phyloP scores from a whole-genome alignment of 1,140 invertebrate species.

The Camponotus vicinus region DNA sequence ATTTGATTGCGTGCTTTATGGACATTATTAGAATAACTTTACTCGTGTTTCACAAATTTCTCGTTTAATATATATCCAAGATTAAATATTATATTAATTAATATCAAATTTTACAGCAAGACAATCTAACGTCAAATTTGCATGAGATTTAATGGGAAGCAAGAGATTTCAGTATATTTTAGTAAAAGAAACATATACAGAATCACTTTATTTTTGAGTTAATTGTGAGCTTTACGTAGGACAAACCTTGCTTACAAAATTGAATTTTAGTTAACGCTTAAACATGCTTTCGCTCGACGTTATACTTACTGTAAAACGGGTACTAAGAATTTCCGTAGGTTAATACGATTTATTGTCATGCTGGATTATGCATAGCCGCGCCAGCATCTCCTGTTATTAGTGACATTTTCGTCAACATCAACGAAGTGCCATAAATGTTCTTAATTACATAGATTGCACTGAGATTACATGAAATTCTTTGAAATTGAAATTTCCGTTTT shows the following conservation, averaged over 20 bases:
- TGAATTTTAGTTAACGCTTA: constrained; percentile 23
- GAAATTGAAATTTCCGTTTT: neutral
- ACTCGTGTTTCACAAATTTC: neutral
- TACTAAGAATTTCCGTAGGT: constrained; percentile 11
- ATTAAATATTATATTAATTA: neutral
- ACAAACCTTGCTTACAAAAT: neutral
- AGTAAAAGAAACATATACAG: neutral
- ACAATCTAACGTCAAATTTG: neutral
- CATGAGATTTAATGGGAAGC: neutral
- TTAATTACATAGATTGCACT: neutral
- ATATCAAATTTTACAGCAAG: neutral
- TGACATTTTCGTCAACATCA: constrained; percentile 14
- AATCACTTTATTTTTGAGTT: neutral
- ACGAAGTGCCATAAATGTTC: constrained; percentile 22
- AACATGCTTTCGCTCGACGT: neutral
- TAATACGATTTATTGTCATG: neutral
- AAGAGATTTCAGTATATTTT: neutral
- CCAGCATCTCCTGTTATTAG: constrained; percentile 28
- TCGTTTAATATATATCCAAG: neutral
- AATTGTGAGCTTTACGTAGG: constrained; percentile 10
- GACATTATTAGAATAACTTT: neutral
- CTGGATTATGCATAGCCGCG: constrained; percentile 21
- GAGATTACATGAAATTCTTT: neutral
- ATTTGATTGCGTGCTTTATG: constrained; percentile 5
- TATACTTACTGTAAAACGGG: constrained; percentile 5